phyloP scores from a whole-genome alignment of 1,140 invertebrate genomes.

The Heliconius himera region DNA sequence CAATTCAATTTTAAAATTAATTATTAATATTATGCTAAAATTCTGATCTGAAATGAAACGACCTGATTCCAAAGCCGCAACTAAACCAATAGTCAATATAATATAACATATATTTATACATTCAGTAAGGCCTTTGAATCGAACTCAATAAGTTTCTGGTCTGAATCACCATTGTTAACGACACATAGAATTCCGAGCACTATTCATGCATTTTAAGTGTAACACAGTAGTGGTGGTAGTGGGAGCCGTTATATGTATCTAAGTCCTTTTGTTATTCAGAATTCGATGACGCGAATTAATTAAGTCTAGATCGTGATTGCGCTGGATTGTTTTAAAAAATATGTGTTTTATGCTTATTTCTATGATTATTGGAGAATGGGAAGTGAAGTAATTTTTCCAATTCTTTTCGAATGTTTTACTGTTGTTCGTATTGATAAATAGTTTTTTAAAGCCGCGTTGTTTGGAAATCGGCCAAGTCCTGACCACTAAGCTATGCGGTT shows the following conservation, averaged over 20 bases:
- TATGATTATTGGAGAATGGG: no score
- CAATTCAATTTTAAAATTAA: not conserved
- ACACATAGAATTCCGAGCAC: conserved; percentile 21
- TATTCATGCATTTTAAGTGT: conserved; percentile 31
- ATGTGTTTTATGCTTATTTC: not conserved
- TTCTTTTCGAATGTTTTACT: no score
- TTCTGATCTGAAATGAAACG: not conserved
- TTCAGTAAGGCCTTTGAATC: conserved; percentile 18
- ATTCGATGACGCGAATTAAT: conserved; percentile 8
- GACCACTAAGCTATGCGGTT: no score
- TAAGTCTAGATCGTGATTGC: not conserved
- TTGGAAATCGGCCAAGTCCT: no score
- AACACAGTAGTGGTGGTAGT: not conserved
- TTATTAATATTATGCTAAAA: conserved; percentile 4
- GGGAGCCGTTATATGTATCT: conserved; percentile 11
- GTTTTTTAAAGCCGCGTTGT: no score
- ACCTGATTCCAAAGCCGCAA: conserved; percentile 4
- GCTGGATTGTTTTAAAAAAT: not conserved
- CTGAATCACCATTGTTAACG: conserved; percentile 23
- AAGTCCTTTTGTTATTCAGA: conserved; percentile 4
- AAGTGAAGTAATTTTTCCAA: no score
- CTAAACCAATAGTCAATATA: conserved; percentile 16
- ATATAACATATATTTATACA: conserved; percentile 17
- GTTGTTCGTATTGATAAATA: no score
- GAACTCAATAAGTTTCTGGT: conserved; percentile 28